These are phyloP conservation scores for Speoplatyrhinus poulsoni DNA, from an alignment of 2,113 vertebrate species.

Conservation along the genomic window DNA sequence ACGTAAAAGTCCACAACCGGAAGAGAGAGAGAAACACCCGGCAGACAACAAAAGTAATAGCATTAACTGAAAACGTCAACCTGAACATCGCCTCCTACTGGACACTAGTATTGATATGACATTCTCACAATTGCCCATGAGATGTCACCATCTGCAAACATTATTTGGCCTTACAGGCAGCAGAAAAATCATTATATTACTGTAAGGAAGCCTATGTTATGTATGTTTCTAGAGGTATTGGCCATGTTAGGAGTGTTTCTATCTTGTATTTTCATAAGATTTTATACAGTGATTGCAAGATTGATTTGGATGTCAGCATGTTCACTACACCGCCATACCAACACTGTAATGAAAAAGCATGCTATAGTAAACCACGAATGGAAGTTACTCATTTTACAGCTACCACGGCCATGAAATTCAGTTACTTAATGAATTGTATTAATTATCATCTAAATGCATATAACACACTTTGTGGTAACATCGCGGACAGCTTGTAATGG, in stretches of 20 bases:
- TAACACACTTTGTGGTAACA: slow-evolving; percentile 1
- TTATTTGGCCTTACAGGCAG: background rate
- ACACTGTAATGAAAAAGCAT: too few relatives aligned
- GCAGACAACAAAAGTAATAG: slow-evolving; percentile 29
- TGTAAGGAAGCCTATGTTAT: background rate
- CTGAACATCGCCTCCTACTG: slow-evolving; percentile 27
- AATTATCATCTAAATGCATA: background rate
- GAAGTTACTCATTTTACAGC: background rate
- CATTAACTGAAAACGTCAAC: background rate
- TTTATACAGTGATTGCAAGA: too few relatives aligned
- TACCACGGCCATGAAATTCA: too few relatives aligned
- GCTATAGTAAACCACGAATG: background rate
- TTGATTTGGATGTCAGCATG: too few relatives aligned
- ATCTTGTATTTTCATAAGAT: too few relatives aligned
- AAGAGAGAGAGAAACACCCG: slow-evolving; percentile 60
- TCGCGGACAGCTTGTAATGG: slow-evolving; percentile 40
- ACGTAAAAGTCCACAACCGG: slow-evolving; percentile 70
- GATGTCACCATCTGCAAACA: slow-evolving; percentile 43
- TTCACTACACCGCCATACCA: too few relatives aligned
- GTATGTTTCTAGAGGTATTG: background rate
- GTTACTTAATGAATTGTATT: background rate
- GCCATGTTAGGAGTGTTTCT: too few relatives aligned
- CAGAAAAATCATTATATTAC: background rate
- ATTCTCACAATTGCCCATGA: slow-evolving; percentile 8
- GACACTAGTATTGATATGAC: background rate